phyloP scores from a whole-genome alignment of 2,888 invertebrate genomes.

The Bimastos eiseni region DNA sequence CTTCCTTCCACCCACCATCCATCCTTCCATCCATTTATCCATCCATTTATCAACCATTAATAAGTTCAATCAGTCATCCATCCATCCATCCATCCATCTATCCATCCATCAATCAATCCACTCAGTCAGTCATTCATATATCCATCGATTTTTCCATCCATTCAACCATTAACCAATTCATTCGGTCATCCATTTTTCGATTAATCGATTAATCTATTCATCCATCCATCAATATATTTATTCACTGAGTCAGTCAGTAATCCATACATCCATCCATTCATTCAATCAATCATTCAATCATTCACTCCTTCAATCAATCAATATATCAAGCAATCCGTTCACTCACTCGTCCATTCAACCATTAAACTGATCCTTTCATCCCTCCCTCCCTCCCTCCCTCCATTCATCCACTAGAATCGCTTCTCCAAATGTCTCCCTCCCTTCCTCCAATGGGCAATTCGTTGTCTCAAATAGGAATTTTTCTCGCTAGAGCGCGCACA shows the following conservation, averaged over 20 bases:
- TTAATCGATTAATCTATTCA: background rate
- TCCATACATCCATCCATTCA: background rate
- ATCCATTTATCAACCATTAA: background rate
- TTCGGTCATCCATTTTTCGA: background rate
- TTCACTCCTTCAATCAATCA: too few relatives aligned
- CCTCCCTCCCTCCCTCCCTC: background rate
- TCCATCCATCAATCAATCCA: background rate
- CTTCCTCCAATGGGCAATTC: background rate
- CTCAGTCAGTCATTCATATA: background rate
- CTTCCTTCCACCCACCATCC: background rate
- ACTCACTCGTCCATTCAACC: background rate
- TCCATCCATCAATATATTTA: background rate
- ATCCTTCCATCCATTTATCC: background rate
- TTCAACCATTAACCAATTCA: background rate
- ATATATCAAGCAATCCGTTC: too few relatives aligned
- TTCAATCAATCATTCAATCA: background rate
- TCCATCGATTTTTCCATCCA: background rate
- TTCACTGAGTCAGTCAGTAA: background rate
- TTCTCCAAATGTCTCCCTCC: background rate
- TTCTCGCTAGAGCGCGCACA: background rate
- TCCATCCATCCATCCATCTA: background rate
- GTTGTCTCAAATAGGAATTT: background rate
- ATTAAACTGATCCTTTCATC: background rate
- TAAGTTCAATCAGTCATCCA: background rate
- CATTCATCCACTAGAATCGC: background rate